Base-by-base conservation (phyloP, 2,113 vertebrate genomes). In the Mustela nigripes region DNA sequence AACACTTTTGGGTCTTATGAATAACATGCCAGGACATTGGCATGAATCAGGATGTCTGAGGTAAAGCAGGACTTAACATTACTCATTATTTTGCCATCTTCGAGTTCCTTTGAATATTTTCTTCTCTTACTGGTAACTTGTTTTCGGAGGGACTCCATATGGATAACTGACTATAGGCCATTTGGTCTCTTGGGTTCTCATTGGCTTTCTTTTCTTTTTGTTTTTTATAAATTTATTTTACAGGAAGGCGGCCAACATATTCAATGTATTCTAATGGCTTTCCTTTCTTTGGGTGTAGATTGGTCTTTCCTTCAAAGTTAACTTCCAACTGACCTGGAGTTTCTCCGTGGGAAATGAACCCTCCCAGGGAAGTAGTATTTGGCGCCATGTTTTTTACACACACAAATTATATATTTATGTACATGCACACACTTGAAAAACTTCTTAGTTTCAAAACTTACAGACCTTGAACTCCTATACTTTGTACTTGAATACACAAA, bases 241-340 rank as follows among this genome's bases (percentile, higher is more conserved):
- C 18, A 90, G 18, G 73, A 83, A 69, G 39, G 26, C 50, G 16
- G 90, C 62, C n/a, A 74, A 22, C 53, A 78, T 81, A 58, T n/a
- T 94, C 89, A 85, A 1, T 85, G 53, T 78, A 45, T 95, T 97
- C 80, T 62, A 26, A 58, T 94, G 42, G 7, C 67, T 87, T 82
- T 91, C 5, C 36, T 90, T 94, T 94, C 39, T 22, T 42, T 48
- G n/a, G 21, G 33, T 18, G 53, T 84, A 90, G 45, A 50, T 63
- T 83, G 74, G 16, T 80, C 19, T 96, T 87, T 85, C 22, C 18
- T 96, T 69, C 39, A 58, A 85, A 95, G 19, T 92, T 97, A 36
- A 48, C 42, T 79, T 89, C 48, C 71, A 81, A 60, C 18, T 95
- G 67, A 92, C n/a, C 21, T 53, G 56, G 56, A 83, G n/a, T 90